Evolutionary conservation across 1,140 invertebrate species (phyloP).

Genomic region (Cecropterus lyciades): DNA sequence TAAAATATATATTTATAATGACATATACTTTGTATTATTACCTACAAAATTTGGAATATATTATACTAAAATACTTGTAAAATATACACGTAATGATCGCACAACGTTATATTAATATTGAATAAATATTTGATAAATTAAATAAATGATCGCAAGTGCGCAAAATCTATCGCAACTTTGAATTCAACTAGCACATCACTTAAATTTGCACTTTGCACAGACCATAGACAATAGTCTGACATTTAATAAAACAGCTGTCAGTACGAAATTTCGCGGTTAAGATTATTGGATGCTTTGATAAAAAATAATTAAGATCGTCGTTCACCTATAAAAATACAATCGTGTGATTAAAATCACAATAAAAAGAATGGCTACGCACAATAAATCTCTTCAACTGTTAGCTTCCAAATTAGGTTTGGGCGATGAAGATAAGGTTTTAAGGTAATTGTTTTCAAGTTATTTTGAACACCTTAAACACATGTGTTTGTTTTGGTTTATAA

Average conservation of each 20-base stretch:
- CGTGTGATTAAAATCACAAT: slow-evolving; percentile 13
- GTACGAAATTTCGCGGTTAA: slow-evolving; percentile 2
- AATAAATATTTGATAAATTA: background rate
- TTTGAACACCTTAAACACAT: background rate
- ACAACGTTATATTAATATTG: too few species aligned
- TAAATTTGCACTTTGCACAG: background rate
- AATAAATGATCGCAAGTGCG: background rate
- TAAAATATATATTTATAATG: background rate
- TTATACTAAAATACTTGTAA: too few species aligned
- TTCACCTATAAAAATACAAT: background rate
- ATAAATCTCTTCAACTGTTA: slow-evolving; percentile 64
- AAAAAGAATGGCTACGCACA: slow-evolving; percentile 49
- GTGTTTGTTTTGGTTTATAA: too few species aligned
- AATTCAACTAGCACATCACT: background rate
- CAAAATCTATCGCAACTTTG: background rate
- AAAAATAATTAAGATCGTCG: background rate
- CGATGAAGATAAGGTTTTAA: slow-evolving; percentile 69
- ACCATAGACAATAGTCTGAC: slow-evolving; percentile 6
- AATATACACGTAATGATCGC: too few species aligned
- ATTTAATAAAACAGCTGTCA: slow-evolving; percentile 1
- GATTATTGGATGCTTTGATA: background rate
- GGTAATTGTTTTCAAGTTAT: slow-evolving; percentile 42
- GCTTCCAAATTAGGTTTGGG: slow-evolving; percentile 64
- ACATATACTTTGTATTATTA: too few species aligned
- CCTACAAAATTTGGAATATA: too few species aligned